phyloP scores from a whole-genome alignment of 2,113 vertebrate genomes.

The Callocephalon fimbriatum region DNA sequence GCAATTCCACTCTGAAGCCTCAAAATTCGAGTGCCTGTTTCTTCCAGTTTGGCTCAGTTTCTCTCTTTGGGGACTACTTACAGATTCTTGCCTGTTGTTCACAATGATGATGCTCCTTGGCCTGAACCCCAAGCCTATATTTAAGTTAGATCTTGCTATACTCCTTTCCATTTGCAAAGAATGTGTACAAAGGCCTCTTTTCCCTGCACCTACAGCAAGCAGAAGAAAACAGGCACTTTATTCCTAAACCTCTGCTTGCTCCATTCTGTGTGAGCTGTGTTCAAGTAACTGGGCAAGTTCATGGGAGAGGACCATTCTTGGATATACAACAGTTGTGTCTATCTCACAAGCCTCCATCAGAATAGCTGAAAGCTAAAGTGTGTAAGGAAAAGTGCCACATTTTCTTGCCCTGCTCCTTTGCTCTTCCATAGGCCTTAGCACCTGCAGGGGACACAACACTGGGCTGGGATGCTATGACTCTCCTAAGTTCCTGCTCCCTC shows the following conservation, averaged over 20 bases:
- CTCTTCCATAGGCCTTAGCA: neutral
- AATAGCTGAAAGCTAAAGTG: neutral
- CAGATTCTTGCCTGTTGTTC: neutral
- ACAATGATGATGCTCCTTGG: neutral
- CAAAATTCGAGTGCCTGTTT: neutral
- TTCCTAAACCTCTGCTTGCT: neutral
- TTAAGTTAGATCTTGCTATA: neutral
- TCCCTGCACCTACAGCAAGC: neutral
- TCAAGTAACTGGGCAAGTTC: neutral
- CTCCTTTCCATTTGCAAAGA: neutral
- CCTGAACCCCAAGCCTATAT: neutral
- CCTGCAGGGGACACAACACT: neutral
- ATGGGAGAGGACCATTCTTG: neutral
- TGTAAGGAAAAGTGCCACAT: neutral
- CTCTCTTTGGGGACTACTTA: neutral
- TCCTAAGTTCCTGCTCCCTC: neutral
- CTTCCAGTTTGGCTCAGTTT: neutral
- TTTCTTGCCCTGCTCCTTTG: neutral
- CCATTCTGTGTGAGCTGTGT: neutral
- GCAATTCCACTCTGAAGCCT: neutral
- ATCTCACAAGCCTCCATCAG: neutral
- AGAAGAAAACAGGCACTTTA: neutral
- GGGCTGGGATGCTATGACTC: neutral
- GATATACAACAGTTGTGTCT: rapidly evolving
- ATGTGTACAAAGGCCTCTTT: neutral